phyloP scores from a whole-genome alignment of 1,140 invertebrate genomes.

The Drosophila gunungcola region DNA sequence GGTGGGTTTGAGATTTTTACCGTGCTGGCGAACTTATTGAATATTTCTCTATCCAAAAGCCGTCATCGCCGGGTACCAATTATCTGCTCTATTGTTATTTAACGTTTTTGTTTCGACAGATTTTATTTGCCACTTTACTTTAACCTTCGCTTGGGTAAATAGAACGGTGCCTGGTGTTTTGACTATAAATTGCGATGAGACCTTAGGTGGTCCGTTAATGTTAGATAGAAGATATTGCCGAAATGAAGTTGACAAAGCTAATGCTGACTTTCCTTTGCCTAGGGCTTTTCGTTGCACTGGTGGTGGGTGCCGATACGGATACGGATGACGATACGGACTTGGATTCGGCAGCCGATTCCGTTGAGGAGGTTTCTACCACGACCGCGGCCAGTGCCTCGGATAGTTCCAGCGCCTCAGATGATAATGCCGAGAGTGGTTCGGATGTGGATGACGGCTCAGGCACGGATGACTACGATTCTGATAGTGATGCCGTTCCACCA shows the following conservation, averaged over 20 bases:
- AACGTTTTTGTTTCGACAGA: slow-evolving; percentile 8
- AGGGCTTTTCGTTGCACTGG: slow-evolving; percentile 15
- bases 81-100: slow-evolving; percentile 13
- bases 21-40: too few species aligned
- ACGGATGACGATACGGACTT: not conserved
- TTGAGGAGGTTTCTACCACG: not conserved
- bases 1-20: not conserved
- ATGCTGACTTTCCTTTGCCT: slow-evolving; percentile 46
- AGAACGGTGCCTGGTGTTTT: not conserved
- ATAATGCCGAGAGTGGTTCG: not conserved
- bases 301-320: slow-evolving; percentile 12
- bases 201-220: slow-evolving; percentile 11
- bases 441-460: slow-evolving; percentile 2
- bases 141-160: slow-evolving; percentile 32
- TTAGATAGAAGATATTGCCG: slow-evolving; percentile 8
- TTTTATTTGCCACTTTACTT: slow-evolving; percentile 9
- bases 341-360: not conserved
- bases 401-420: not conserved
- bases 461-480: not conserved
- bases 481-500: not conserved
- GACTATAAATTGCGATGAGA: slow-evolving; percentile 47
- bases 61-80: slow-evolving; percentile 10
- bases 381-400: not conserved
- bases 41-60: not conserved
- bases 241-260: slow-evolving; percentile 59